phyloP scores from a whole-genome alignment of 1,140 invertebrate genomes.

The Agrypnia vestita region DNA sequence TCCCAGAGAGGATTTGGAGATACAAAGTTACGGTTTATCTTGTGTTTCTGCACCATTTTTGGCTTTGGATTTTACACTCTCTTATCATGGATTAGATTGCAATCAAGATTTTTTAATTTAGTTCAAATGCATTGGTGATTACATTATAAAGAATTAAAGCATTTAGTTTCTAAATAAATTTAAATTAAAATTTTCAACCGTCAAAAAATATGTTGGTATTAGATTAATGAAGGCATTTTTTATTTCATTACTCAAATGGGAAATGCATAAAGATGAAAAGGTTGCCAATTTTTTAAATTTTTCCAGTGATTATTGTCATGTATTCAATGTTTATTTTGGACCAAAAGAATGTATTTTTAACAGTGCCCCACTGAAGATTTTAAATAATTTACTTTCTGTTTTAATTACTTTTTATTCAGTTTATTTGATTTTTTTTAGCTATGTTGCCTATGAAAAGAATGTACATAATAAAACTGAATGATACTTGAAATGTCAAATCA shows the following conservation, averaged over 20 bases:
- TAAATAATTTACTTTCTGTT: background rate
- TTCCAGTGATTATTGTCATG: background rate
- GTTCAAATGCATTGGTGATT: conserved; percentile 21
- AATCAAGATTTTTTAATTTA: background rate
- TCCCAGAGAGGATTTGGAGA: conserved; percentile 2
- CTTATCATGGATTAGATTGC: conserved; percentile 36
- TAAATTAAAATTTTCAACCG: background rate
- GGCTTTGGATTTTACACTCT: conserved; percentile 35
- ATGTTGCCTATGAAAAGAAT: background rate
- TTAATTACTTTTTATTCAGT: background rate
- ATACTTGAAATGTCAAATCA: background rate
- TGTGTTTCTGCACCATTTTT: conserved; percentile 46
- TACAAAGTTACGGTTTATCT: background rate
- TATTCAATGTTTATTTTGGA: too few species aligned
- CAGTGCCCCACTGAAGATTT: background rate
- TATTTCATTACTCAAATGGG: background rate
- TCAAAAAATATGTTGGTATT: background rate
- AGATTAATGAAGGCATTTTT: background rate
- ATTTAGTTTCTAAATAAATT: background rate
- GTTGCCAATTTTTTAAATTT: background rate
- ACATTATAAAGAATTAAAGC: background rate
- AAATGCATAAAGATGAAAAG: background rate
- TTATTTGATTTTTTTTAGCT: background rate
- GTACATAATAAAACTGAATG: background rate
- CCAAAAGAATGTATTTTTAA: too few species aligned